A percentile compares a stretch with the other conserved stretches of the same genome.
Evolutionary conservation across 2,113 vertebrate genomes (phyloP).

Genomic region (Sula dactylatra): DNA sequence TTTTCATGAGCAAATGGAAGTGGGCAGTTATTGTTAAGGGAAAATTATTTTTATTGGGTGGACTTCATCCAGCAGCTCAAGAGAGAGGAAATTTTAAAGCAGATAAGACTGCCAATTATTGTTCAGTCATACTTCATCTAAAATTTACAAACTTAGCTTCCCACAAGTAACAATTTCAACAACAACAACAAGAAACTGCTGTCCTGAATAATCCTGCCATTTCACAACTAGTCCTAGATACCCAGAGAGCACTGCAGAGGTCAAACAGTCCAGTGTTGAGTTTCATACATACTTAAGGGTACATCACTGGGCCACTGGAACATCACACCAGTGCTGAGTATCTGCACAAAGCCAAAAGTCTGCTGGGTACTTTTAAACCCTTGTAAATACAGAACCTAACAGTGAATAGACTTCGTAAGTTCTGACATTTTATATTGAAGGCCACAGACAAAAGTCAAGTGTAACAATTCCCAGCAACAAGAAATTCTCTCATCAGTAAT

Average conservation of each 20-base stretch:
- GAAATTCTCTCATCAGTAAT: not conserved
- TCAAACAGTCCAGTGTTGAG: not conserved
- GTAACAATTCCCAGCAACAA: not conserved
- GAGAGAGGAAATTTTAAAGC: constrained; percentile 27
- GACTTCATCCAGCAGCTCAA: constrained; percentile 6
- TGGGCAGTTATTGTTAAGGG: not conserved
- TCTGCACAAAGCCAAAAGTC: not conserved
- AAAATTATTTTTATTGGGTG: not conserved
- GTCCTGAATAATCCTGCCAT: not conserved
- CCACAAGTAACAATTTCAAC: not conserved
- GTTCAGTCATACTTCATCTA: not conserved
- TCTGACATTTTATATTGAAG: not conserved
- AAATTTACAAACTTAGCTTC: constrained; percentile 3
- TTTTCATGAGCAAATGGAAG: constrained; percentile 1
- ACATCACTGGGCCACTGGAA: not conserved
- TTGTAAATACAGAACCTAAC: not conserved
- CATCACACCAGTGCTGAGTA: not conserved
- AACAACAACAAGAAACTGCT: not conserved
- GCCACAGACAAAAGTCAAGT: not conserved
- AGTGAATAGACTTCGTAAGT: not conserved
- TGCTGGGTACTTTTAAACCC: not conserved
- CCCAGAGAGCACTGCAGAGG: not conserved
- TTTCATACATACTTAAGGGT: not conserved
- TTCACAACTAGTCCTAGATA: not conserved
- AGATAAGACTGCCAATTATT: not conserved